Evolutionary conservation across 2,113 vertebrate genomes (phyloP).

Genomic region (Megatriorchis doriae): DNA sequence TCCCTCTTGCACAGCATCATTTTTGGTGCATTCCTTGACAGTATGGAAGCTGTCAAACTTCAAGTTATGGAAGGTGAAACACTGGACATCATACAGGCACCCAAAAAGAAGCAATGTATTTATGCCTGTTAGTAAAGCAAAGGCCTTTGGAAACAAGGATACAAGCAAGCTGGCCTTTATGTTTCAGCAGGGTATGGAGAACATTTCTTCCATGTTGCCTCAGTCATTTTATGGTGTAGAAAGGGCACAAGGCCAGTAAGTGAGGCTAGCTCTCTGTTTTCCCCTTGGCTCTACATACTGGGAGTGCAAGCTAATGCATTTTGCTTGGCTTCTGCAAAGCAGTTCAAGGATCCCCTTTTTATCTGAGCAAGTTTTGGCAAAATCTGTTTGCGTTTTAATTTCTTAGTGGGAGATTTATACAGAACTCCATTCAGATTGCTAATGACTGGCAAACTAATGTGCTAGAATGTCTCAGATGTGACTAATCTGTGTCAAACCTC

Average conservation of each 20-base stretch:
- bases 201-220: neutral
- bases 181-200: neutral
- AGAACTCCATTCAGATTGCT: neutral
- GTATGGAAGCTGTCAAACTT: neutral
- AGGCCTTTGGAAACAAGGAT: neutral
- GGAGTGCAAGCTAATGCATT: conserved; percentile 10
- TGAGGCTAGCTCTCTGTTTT: neutral
- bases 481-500: neutral
- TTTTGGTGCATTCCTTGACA: neutral
- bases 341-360: conserved; percentile 7
- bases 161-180: neutral
- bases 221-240: neutral
- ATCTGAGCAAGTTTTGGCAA: conserved; percentile 16
- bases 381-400: neutral
- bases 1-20: neutral
- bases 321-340: conserved; percentile 28
- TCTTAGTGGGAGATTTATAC: neutral
- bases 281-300: neutral
- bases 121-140: neutral
- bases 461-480: neutral
- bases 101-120: neutral
- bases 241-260: neutral
- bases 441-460: neutral
- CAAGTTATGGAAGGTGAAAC: neutral
- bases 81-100: neutral